These are phyloP conservation scores for Rhodophaea formosa DNA, from an alignment of 2,888 invertebrate genomes.

Conservation along the genomic window DNA sequence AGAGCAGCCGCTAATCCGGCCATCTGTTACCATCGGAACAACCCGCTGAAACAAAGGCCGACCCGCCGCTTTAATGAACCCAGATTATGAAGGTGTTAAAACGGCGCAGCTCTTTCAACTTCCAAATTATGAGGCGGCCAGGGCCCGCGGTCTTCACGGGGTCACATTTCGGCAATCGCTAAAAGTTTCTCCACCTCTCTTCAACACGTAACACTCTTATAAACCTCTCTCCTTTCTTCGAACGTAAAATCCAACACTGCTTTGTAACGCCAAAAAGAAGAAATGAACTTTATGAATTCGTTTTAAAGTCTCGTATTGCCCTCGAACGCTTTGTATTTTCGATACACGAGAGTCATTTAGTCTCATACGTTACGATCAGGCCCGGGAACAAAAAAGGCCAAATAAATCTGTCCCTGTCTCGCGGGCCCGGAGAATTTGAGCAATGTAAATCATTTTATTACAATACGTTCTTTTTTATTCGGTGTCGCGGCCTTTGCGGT, in stretches of 20 bases:
- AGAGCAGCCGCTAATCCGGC: conserved; percentile 68
- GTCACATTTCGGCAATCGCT: conserved; percentile 72
- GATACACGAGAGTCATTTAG: conserved; percentile 60
- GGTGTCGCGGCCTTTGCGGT: conserved; percentile 60
- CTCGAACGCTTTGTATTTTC: conserved; percentile 43
- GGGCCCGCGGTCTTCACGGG: conserved; percentile 64
- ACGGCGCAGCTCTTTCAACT: conserved; percentile 76
- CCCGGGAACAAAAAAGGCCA: conserved; percentile 65
- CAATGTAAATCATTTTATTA: conserved; percentile 79
- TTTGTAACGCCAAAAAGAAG: conserved; percentile 43
- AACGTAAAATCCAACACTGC: conserved; percentile 60
- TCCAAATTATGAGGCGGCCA: conserved; percentile 74
- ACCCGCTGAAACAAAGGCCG: conserved; percentile 78
- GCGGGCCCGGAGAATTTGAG: conserved; percentile 70
- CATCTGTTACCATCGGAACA: conserved; percentile 76
- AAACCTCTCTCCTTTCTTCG: conserved; percentile 62
- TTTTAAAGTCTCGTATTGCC: conserved; percentile 47
- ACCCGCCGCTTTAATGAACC: conserved; percentile 75
- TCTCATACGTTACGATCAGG: conserved; percentile 75
- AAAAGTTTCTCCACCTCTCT: conserved; percentile 57
- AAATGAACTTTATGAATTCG: conserved; percentile 57
- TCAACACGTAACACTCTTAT: conserved; percentile 47
- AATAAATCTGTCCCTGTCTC: conserved; percentile 74
- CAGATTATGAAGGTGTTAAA: conserved; percentile 81
- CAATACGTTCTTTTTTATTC: conserved; percentile 68